A percentile compares a stretch with the other conserved stretches of the same genome.
phyloP scores from a whole-genome alignment of 2,888 invertebrate genomes.

The Ceriagrion tenellum region DNA sequence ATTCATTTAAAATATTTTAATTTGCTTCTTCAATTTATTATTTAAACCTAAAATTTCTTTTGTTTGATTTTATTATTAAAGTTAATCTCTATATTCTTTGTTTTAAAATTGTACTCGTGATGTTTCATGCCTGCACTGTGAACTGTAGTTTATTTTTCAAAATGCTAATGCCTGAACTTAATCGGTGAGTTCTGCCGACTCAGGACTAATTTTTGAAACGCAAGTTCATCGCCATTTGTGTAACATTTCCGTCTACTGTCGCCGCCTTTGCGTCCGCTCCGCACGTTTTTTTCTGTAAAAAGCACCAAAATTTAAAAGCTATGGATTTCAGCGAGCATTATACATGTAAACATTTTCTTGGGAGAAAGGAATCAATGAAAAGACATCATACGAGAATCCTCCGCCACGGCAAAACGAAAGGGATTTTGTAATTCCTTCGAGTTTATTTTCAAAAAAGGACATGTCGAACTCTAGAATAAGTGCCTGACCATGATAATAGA shows the following conservation, averaged over 20 bases:
- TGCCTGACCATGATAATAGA: neutral
- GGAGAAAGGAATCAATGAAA: neutral
- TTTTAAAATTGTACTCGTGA: neutral
- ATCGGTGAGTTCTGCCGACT: conserved; percentile 11
- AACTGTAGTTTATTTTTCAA: neutral
- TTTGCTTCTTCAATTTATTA: conserved; percentile 15
- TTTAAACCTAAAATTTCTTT: neutral
- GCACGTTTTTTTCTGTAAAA: neutral
- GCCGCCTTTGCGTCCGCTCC: neutral
- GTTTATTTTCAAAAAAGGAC: neutral
- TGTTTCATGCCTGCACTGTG: conserved; percentile 32
- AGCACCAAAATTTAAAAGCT: neutral
- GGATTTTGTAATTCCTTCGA: neutral
- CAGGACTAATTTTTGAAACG: neutral
- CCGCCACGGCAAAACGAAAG: neutral
- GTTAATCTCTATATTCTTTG: neutral
- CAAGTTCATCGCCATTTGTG: neutral
- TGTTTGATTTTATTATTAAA: neutral
- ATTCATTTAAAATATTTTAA: neutral
- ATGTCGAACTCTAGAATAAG: neutral
- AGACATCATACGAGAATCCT: neutral
- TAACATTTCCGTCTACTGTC: neutral
- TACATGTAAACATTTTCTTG: neutral
- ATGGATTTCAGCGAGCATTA: neutral
- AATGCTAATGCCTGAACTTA: neutral